phyloP scores from a whole-genome alignment of 2,888 invertebrate species.

The Agonopterix alstromeriana region DNA sequence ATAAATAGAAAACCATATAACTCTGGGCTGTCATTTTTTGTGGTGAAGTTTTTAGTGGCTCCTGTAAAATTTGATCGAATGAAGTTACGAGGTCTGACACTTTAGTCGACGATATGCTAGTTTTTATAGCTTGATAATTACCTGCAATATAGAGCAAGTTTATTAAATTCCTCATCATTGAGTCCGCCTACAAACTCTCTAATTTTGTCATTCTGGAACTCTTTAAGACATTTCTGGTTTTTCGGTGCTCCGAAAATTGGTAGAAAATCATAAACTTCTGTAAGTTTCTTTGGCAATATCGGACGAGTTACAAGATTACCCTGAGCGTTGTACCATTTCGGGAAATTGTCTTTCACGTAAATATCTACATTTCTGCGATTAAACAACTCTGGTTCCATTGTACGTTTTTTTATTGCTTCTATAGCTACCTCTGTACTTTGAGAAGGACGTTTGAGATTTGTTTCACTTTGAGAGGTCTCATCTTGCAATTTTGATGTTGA shows the following conservation, averaged over 20 bases:
- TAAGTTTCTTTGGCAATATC: constrained; percentile 40
- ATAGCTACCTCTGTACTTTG: too few relatives aligned
- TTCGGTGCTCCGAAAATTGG: constrained; percentile 42
- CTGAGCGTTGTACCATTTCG: constrained; percentile 37
- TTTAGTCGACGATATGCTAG: too few relatives aligned
- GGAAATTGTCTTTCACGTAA: constrained; percentile 31
- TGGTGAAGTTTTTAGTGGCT: too few relatives aligned
- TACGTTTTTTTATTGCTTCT: too few relatives aligned
- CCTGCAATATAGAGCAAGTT: constrained; percentile 65
- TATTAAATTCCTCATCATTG: constrained; percentile 48
- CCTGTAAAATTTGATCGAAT: too few relatives aligned
- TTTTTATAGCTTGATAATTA: constrained; percentile 17
- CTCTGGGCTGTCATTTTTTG: too few relatives aligned
- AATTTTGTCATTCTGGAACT: constrained; percentile 34
- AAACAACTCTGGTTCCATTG: neutral
- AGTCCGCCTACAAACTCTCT: constrained; percentile 52
- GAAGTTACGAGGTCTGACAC: too few relatives aligned
- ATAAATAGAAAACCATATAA: too few relatives aligned
- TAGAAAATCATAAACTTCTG: constrained; percentile 40
- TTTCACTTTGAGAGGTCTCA: too few relatives aligned
- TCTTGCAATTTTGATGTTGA: too few relatives aligned
- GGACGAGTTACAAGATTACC: constrained; percentile 38
- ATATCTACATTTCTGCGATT: constrained; percentile 22
- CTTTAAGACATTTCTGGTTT: constrained; percentile 19
- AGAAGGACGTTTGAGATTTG: too few relatives aligned